phyloP scores from a whole-genome alignment of 2,888 invertebrate species.

The Leistus spinibarbis region DNA sequence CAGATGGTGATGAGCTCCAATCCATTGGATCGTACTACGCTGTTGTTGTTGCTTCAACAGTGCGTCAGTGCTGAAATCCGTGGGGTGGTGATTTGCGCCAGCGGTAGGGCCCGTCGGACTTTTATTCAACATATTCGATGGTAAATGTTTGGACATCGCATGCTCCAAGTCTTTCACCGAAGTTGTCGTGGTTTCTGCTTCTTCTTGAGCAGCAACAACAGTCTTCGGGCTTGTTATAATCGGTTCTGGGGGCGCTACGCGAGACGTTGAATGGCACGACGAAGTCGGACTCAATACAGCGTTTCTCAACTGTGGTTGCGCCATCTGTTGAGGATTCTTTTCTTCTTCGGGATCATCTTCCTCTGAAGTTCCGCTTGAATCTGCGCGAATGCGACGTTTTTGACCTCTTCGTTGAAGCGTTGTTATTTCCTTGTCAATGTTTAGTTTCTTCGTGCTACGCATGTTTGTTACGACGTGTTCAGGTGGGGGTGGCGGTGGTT shows the following conservation, averaged over 20 bases:
- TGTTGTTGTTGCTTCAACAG: conserved; percentile 81
- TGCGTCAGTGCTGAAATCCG: conserved; percentile 87
- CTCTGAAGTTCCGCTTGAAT: conserved; percentile 60
- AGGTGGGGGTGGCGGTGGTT: conserved; percentile 47
- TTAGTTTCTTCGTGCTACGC: conserved; percentile 16
- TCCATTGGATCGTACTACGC: conserved; percentile 90
- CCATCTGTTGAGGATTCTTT: conserved; percentile 41
- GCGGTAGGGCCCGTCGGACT: conserved; percentile 60
- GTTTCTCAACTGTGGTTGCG: conserved; percentile 50
- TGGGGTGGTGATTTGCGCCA: conserved; percentile 71
- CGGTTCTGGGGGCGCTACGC: conserved; percentile 57
- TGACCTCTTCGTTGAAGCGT: conserved; percentile 59
- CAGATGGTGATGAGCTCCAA: conserved; percentile 76
- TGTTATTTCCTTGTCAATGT: conserved; percentile 28
- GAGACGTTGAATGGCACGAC: conserved; percentile 66
- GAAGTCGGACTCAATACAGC: conserved; percentile 66
- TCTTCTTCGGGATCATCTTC: conserved; percentile 60
- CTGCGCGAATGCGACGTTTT: conserved; percentile 66
- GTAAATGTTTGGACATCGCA: conserved; percentile 95
- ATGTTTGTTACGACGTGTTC: conserved; percentile 33
- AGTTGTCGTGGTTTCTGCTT: conserved; percentile 54
- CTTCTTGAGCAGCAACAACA: conserved; percentile 55
- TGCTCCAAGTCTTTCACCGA: conserved; percentile 93
- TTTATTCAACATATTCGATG: conserved; percentile 62
- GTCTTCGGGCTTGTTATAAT: conserved; percentile 58